Evolutionary conservation across 1,140 invertebrate species (phyloP).

Genomic region (Temnothorax curvispinosus): DNA sequence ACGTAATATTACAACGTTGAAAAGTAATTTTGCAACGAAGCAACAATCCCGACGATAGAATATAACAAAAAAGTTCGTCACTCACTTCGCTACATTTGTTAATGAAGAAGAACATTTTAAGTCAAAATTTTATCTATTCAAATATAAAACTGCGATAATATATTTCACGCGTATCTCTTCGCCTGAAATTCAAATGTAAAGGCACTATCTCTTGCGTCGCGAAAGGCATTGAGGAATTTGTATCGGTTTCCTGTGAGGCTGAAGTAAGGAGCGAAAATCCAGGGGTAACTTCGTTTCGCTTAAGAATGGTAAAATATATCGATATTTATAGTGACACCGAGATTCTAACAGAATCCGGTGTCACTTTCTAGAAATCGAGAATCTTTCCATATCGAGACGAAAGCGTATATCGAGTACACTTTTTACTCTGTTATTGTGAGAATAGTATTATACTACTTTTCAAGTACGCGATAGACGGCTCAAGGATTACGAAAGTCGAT

Average conservation of each 20-base stretch:
- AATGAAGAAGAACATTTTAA: background rate
- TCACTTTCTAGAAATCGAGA: background rate
- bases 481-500: background rate
- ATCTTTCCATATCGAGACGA: background rate
- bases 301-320: background rate
- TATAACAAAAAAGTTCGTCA: background rate
- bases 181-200: background rate
- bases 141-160: background rate
- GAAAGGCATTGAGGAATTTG: background rate
- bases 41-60: background rate
- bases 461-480: background rate
- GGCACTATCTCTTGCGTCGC: background rate
- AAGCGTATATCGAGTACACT: background rate
- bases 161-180: background rate
- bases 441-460: background rate
- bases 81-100: background rate
- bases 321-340: background rate
- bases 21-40: background rate
- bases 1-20: constrained; percentile 29
- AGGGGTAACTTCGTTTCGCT: background rate
- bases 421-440: background rate
- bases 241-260: background rate
- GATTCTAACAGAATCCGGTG: constrained; percentile 7
- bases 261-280: constrained; percentile 7
- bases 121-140: background rate